Base-by-base conservation (phyloP, 2,888 invertebrate genomes). In the Lithophane socia region DNA sequence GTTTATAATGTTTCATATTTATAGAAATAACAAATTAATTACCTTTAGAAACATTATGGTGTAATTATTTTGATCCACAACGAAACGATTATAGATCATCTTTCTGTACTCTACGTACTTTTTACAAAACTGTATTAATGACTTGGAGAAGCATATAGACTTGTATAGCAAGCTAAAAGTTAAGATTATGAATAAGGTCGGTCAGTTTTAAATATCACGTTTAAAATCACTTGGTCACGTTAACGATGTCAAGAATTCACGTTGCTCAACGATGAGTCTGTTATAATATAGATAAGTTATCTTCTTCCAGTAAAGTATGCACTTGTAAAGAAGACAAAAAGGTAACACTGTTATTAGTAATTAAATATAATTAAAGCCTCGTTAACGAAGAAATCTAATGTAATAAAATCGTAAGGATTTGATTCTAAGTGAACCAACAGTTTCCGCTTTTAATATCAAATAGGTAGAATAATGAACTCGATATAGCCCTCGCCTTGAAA, bases 271-370 rank as follows among this genome's bases (percentile, higher is more conserved):
- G 64, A 72, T 79, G 76, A 80, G 70, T 84, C 65, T 76, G 52
- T 81, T 75, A 58, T 52, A 74, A 66, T 52, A 64, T 9, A 65
- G 80, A 82, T 80, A 88, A 78, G 52, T 79, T 73, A 78, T 86
- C 82, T 66, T 66, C 16, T 71, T 54, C 47, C 52, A 73, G 78
- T 75, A 68, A 73, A 77, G 29, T 67, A 72, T 83, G 69, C 44
- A 76, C 71, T 72, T 67, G 67, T 72, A 47, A 67, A 29, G 42
- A 42, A 67, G 24, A 49, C 68, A 73, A 65, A 78, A 70, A 67
- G 44, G 54, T 75, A 67, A 65, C 7, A 76, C 24, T n/a, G 52
- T 8, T 52, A 18, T 21, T 18, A 8, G 52, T 52, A 52, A 52
- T 52, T 52, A 21, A 52, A 21, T 9, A 21, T 52, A 63, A 67